phyloP scores from a whole-genome alignment of 2,797 vertebrate species.

The Botia kubotai region DNA sequence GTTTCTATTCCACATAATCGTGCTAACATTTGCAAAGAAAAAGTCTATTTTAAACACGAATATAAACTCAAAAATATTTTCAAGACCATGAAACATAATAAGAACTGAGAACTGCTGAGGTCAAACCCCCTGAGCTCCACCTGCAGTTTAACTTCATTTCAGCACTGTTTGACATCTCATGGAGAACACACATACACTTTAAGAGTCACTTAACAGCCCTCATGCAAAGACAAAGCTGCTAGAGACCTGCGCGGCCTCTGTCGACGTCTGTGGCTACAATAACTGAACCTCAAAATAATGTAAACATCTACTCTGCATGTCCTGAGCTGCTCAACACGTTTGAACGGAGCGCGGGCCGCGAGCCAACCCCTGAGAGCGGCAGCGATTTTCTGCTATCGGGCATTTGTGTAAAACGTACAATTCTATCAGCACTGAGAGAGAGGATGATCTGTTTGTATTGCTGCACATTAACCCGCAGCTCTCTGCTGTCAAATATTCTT shows the following conservation, averaged over 20 bases:
- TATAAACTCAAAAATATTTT: too few species aligned
- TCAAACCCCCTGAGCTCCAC: conserved; percentile 69
- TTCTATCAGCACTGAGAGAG: conserved; percentile 35
- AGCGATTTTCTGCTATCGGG: conserved; percentile 10
- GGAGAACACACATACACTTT: conserved; percentile 37
- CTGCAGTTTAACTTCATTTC: conserved; percentile 72
- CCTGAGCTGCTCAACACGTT: conserved; percentile 26
- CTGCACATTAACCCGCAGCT: conserved; percentile 32
- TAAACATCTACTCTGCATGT: conserved; percentile 33
- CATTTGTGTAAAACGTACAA: conserved; percentile 39
- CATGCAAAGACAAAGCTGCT: conserved; percentile 17
- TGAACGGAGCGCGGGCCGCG: conserved; percentile 12
- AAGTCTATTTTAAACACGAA: too few species aligned
- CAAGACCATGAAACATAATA: too few species aligned
- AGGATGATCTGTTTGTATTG: conserved; percentile 38
- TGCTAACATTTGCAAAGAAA: too few species aligned
- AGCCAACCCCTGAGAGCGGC: conserved; percentile 6
- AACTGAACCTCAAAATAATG: conserved; percentile 24
- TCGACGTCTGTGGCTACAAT: conserved; percentile 29
- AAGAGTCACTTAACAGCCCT: background rate
- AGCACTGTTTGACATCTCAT: conserved; percentile 66
- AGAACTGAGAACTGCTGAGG: conserved; percentile 58
- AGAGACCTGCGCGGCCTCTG: conserved; percentile 14
- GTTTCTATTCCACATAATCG: too few species aligned
- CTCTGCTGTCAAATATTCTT: conserved; percentile 56